Conservation (phyloP, 2,888 invertebrate species). For the Stenodema calcarata region DNA sequence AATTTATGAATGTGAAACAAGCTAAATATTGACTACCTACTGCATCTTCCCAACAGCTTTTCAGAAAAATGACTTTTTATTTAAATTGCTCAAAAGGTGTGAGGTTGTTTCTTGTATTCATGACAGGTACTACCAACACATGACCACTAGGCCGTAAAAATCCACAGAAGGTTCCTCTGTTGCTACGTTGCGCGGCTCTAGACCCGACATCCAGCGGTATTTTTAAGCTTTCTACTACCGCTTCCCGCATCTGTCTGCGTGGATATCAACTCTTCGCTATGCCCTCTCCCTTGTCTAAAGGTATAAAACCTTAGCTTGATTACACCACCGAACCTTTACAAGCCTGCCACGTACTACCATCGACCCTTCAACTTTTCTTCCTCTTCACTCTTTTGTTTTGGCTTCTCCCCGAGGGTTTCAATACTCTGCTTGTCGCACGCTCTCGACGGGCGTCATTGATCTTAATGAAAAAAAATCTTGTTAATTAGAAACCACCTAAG, state of each 20-base stretch:
- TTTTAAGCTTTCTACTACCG: not conserved
- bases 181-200: not conserved
- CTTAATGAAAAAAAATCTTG: not conserved
- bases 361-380: not conserved
- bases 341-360: not conserved
- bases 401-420: not conserved
- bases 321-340: not conserved
- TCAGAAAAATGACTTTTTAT: too few relatives aligned
- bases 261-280: slow-evolving; percentile 4
- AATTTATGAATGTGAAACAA: too few relatives aligned
- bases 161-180: not conserved
- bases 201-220: not conserved
- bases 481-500: not conserved
- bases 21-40: too few relatives aligned
- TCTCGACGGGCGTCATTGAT: not conserved
- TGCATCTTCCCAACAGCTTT: too few relatives aligned
- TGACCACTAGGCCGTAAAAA: too few relatives aligned
- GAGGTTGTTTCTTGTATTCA: too few relatives aligned
- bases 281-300: not conserved
- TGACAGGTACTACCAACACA: too few relatives aligned
- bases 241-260: slow-evolving; percentile 17
- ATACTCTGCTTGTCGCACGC: not conserved
- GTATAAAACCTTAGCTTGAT: not conserved
- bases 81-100: too few relatives aligned
- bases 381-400: not conserved